Evolutionary conservation across 2,797 vertebrate species (phyloP).

Genomic region (Anniella stebbinsi): DNA sequence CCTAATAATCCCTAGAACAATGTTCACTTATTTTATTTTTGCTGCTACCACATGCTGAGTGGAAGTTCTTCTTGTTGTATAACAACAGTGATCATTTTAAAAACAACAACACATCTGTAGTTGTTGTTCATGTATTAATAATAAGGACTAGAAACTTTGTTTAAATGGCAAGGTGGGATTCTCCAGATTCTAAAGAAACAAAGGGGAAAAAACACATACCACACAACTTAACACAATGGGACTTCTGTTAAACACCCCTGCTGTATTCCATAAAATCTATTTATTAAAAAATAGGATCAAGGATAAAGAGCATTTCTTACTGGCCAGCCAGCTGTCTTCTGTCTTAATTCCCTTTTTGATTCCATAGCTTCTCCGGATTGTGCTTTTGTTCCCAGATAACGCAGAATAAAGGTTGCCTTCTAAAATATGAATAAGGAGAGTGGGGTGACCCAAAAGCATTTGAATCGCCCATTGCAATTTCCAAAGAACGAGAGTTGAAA

Average conservation of each 20-base stretch:
- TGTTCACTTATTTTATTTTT: no score
- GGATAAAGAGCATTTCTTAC: conserved; percentile 74
- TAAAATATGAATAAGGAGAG: conserved; percentile 46
- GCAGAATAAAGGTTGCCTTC: conserved; percentile 86
- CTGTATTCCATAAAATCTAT: no score
- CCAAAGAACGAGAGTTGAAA: neutral
- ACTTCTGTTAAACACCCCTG: neutral
- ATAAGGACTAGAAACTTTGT: neutral
- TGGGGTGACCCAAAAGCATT: no score
- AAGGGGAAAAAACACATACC: neutral
- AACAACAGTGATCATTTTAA: no score
- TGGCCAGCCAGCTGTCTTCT: conserved; percentile 85
- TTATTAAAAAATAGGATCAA: neutral
- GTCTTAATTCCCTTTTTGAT: conserved; percentile 83
- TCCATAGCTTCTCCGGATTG: conserved; percentile 84
- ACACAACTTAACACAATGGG: neutral
- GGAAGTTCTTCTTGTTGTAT: no score
- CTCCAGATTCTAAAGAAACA: neutral
- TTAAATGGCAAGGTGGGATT: neutral
- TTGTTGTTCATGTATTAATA: neutral
- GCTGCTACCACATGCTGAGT: neutral
- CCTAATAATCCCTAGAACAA: no score
- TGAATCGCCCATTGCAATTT: neutral
- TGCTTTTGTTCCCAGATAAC: conserved; percentile 80
- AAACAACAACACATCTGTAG: neutral